Evolutionary conservation across 2,113 vertebrate species (phyloP).

Genomic region (Recurvirostra avosetta): DNA sequence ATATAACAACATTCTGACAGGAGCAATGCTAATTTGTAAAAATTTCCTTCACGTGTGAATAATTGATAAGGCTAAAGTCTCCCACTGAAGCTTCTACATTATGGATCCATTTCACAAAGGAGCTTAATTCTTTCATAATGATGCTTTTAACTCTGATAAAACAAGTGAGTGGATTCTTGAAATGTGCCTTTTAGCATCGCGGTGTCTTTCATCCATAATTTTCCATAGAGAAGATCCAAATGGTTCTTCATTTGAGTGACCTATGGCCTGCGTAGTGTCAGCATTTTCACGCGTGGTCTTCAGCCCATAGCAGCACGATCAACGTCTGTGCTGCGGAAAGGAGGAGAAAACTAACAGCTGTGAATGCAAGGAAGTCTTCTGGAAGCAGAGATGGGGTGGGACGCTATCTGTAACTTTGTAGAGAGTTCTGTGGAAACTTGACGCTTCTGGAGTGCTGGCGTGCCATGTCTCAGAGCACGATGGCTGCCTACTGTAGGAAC

Average conservation of each 20-base stretch:
- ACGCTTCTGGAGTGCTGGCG: accelerated
- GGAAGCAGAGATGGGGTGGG: neutral
- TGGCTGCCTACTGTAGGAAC: neutral
- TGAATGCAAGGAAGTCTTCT: neutral
- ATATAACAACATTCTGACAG: constrained; percentile 18
- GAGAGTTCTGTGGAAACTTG: neutral
- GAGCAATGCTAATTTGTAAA: constrained; percentile 22
- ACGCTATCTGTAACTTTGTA: neutral
- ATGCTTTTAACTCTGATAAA: neutral
- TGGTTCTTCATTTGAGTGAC: neutral
- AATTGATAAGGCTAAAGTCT: neutral
- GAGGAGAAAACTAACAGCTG: neutral
- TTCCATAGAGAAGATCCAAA: neutral
- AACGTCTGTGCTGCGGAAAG: neutral
- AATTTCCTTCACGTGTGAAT: neutral
- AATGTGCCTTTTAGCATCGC: neutral
- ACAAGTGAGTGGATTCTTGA: neutral
- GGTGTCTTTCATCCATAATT: neutral
- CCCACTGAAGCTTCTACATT: neutral
- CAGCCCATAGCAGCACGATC: neutral
- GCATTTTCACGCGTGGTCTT: neutral
- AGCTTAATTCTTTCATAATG: neutral
- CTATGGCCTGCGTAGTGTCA: neutral
- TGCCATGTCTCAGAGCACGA: accelerated
- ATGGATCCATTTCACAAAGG: neutral